A percentile compares a stretch with the other conserved stretches of the same genome.
Evolutionary conservation across 2,888 invertebrate genomes (phyloP).

Genomic region (Eurytoma californica): DNA sequence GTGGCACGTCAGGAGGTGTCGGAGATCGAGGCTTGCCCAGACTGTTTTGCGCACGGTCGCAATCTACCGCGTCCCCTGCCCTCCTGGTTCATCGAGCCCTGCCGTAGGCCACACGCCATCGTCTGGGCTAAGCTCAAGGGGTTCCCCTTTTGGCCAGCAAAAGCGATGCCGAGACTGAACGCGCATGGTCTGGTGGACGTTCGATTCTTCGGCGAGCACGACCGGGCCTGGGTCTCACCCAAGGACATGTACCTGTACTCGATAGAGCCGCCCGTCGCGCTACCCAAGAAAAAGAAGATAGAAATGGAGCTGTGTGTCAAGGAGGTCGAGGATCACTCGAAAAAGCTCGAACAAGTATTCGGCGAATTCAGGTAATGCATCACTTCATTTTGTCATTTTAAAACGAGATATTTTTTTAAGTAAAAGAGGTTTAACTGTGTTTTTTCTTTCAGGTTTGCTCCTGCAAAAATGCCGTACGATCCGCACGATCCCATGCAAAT

Average conservation of each 20-base stretch:
- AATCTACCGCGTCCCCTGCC: slow-evolving; percentile 76
- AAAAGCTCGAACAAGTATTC: slow-evolving; percentile 68
- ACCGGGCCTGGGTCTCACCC: slow-evolving; percentile 92
- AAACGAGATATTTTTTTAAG: not conserved
- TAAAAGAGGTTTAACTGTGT: not conserved
- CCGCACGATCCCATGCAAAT: slow-evolving; percentile 71
- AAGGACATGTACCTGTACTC: slow-evolving; percentile 91
- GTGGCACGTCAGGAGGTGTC: slow-evolving; percentile 91
- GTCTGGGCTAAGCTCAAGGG: slow-evolving; percentile 98
- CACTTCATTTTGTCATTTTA: not conserved
- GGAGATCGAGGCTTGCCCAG: slow-evolving; percentile 95
- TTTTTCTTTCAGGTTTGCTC: slow-evolving; percentile 66
- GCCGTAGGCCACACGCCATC: slow-evolving; percentile 90
- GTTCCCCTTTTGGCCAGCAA: slow-evolving; percentile 98
- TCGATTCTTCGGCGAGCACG: slow-evolving; percentile 96
- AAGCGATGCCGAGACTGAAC: slow-evolving; percentile 85
- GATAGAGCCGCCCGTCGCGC: slow-evolving; percentile 75
- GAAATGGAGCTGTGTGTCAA: slow-evolving; percentile 71
- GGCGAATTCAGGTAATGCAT: slow-evolving; percentile 67
- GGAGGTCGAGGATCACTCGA: slow-evolving; percentile 70
- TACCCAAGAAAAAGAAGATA: slow-evolving; percentile 68
- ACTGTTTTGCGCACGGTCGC: slow-evolving; percentile 92
- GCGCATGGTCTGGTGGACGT: slow-evolving; percentile 86
- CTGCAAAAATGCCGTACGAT: slow-evolving; percentile 68
- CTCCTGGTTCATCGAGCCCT: slow-evolving; percentile 94